These are phyloP conservation scores for Arctia plantaginis DNA, from an alignment of 2,888 invertebrate species.

Conservation along the genomic window DNA sequence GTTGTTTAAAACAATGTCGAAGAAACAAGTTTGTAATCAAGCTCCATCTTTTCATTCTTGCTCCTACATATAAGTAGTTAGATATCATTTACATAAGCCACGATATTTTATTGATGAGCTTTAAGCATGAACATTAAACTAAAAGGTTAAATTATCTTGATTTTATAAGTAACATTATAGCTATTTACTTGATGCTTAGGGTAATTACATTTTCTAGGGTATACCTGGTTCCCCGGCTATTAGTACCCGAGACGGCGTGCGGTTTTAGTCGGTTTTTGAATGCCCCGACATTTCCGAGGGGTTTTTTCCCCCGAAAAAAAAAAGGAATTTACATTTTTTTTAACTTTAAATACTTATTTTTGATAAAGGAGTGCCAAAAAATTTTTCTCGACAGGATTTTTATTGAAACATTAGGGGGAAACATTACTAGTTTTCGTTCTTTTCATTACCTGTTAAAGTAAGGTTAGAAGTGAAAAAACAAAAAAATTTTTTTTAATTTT, in stretches of 20 bases:
- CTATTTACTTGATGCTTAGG: background rate
- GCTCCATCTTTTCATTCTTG: constrained; percentile 23
- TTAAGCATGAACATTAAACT: constrained; percentile 28
- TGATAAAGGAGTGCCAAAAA: too few species aligned
- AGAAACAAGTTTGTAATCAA: constrained; percentile 29
- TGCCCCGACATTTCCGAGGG: too few species aligned
- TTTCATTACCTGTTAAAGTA: too few species aligned
- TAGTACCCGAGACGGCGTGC: too few species aligned
- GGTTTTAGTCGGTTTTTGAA: too few species aligned
- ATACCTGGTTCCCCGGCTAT: too few species aligned
- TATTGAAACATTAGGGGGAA: too few species aligned
- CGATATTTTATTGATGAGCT: constrained; percentile 32
- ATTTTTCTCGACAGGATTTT: too few species aligned
- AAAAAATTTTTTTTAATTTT: background rate
- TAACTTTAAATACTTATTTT: too few species aligned
- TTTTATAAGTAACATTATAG: constrained; percentile 9
- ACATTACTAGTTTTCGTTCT: rapidly evolving
- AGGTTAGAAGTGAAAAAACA: background rate
- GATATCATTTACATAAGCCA: constrained; percentile 43
- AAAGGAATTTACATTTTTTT: too few species aligned
- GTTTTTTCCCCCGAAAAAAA: too few species aligned
- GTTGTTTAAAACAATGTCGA: constrained; percentile 29
- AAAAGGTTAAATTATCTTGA: constrained; percentile 30
- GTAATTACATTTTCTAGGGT: too few species aligned
- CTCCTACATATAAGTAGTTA: constrained; percentile 24